Conservation (phyloP, 2,113 vertebrate species). For the Rhagologus leucostigma region DNA sequence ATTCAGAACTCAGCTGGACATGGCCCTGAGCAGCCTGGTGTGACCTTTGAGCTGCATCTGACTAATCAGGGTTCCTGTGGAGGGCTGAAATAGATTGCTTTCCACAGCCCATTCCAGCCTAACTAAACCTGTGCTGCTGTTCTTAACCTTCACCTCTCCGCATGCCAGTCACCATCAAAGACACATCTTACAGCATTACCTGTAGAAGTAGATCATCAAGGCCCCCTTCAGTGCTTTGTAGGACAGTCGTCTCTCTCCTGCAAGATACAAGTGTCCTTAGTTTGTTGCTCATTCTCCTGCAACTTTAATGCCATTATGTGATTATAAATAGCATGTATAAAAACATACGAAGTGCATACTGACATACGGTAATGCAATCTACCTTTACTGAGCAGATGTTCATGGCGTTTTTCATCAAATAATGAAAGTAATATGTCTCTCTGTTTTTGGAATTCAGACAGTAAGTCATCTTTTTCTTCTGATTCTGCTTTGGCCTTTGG, state of each 20-base stretch:
- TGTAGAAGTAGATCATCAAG: constrained; percentile 98
- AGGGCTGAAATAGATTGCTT: background rate
- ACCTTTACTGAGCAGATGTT: constrained; percentile 92
- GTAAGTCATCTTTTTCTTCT: constrained; percentile 85
- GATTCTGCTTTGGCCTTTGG: constrained; percentile 76
- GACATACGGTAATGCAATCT: background rate
- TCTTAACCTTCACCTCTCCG: background rate
- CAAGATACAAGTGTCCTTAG: background rate
- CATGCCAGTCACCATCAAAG: background rate
- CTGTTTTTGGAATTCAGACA: constrained; percentile 84
- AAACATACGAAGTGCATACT: background rate
- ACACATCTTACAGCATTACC: constrained; percentile 65
- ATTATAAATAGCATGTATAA: background rate
- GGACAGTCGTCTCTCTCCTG: constrained; percentile 84
- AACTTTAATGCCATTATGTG: background rate
- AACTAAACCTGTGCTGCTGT: background rate
- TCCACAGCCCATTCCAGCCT: background rate
- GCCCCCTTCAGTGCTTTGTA: constrained; percentile 90
- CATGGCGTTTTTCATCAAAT: constrained; percentile 92
- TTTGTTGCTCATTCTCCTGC: background rate
- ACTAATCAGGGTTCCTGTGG: background rate
- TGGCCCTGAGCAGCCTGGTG: background rate
- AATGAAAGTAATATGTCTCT: constrained; percentile 83
- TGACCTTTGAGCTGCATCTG: background rate
- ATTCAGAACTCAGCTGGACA: background rate